Percentiles rank a stretch among this genome's conserved stretches.
Conservation (phyloP, 2,888 invertebrate species). For the Calameuta pallipes region DNA sequence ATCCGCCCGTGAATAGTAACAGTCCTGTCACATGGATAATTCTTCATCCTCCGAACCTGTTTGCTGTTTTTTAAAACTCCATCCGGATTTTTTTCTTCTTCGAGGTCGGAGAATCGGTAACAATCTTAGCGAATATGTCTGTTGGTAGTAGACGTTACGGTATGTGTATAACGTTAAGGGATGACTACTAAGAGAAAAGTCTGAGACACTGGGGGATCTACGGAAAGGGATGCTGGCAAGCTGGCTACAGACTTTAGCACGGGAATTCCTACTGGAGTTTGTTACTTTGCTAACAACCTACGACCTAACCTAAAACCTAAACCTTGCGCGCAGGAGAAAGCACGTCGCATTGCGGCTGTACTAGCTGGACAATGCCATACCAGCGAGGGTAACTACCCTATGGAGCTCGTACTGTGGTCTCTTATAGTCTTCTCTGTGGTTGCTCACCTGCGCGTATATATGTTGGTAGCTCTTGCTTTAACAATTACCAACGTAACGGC, state of each 20-base stretch:
- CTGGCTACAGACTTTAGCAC: background rate
- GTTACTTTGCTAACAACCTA: slow-evolving; percentile 60
- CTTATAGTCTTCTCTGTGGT: slow-evolving; percentile 10
- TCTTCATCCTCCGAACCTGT: too few species aligned
- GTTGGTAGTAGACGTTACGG: background rate
- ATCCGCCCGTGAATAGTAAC: too few species aligned
- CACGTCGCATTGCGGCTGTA: slow-evolving; percentile 53
- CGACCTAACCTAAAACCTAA: slow-evolving; percentile 55
- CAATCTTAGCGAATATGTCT: background rate
- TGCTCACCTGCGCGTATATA: background rate
- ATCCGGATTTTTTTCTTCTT: background rate
- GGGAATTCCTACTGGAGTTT: slow-evolving; percentile 47
- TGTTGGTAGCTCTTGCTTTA: slow-evolving; percentile 5
- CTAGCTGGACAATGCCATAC: slow-evolving; percentile 44
- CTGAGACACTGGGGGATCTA: background rate
- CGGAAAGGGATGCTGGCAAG: background rate
- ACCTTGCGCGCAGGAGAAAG: slow-evolving; percentile 45
- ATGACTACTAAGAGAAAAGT: background rate
- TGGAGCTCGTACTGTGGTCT: slow-evolving; percentile 55
- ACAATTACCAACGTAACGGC: slow-evolving; percentile 4
- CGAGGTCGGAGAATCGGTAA: background rate
- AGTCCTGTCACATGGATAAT: too few species aligned
- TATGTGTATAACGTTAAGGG: background rate
- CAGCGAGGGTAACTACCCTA: slow-evolving; percentile 54
- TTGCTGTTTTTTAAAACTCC: too few species aligned